Conservation (phyloP, 2,113 vertebrate species). For the Mus spicilegus region DNA sequence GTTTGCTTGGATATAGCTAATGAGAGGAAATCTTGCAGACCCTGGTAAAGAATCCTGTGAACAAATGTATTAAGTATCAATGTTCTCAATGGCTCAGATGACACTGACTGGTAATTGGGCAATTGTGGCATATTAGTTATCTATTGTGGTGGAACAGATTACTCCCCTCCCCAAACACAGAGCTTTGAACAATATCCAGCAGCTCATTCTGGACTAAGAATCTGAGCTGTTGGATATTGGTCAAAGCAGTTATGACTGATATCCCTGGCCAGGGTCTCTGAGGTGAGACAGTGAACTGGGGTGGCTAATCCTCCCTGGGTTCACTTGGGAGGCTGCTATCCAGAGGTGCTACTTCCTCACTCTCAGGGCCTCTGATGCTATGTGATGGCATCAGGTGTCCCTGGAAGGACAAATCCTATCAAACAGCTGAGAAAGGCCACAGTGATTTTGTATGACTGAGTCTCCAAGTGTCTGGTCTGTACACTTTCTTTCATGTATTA, state of each 20-base stretch:
- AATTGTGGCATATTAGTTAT: neutral
- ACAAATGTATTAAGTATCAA: neutral
- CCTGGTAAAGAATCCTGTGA: neutral
- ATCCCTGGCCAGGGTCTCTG: neutral
- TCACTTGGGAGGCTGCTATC: neutral
- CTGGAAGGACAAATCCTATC: neutral
- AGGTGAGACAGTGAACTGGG: neutral
- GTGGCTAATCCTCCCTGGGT: too few relatives aligned
- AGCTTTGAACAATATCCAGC: neutral
- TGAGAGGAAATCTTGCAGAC: neutral
- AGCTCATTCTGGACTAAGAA: neutral
- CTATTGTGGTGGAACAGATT: neutral
- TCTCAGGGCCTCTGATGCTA: neutral
- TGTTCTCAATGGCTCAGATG: neutral
- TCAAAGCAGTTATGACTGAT: neutral
- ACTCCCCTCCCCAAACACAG: neutral
- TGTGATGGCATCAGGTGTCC: neutral
- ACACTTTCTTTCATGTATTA: neutral
- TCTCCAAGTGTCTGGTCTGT: neutral
- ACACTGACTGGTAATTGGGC: neutral
- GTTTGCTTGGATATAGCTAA: neutral
- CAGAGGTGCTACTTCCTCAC: neutral
- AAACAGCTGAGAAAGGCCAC: neutral
- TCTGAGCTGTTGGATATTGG: neutral
- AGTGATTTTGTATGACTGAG: neutral